phyloP scores from a whole-genome alignment of 2,113 vertebrate genomes.

The Cranoglanis bouderius region DNA sequence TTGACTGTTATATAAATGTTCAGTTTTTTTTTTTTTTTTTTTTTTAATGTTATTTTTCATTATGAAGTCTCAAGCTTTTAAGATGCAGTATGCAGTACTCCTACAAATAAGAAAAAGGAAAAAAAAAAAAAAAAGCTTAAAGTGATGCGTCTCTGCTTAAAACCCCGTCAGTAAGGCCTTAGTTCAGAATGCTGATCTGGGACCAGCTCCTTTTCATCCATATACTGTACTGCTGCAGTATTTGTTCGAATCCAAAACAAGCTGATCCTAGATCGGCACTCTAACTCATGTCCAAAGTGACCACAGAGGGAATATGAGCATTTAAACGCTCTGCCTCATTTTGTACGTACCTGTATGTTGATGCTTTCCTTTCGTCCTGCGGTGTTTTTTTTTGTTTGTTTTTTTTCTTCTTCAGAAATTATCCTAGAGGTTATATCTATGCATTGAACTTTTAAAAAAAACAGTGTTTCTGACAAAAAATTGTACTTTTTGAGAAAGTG shows the following conservation, averaged over 20 bases:
- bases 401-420: background rate
- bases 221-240: background rate
- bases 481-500: background rate
- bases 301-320: background rate
- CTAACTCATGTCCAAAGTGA: background rate
- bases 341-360: background rate
- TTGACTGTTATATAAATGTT: background rate
- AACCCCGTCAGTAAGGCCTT: conserved; percentile 27
- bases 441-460: conserved; percentile 2
- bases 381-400: no score
- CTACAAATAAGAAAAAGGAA: background rate
- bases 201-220: background rate
- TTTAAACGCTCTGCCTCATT: background rate
- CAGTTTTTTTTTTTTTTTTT: background rate
- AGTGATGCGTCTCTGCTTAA: conserved; percentile 37
- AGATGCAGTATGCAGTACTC: background rate
- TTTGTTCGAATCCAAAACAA: background rate
- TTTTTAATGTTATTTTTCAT: background rate
- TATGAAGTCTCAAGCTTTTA: background rate
- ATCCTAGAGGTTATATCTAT: conserved; percentile 31
- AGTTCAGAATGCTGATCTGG: background rate
- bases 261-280: background rate
- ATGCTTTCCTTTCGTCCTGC: background rate
- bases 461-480: background rate
- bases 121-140: background rate